phyloP scores from a whole-genome alignment of 2,113 vertebrate genomes.

The Scomber colias region DNA sequence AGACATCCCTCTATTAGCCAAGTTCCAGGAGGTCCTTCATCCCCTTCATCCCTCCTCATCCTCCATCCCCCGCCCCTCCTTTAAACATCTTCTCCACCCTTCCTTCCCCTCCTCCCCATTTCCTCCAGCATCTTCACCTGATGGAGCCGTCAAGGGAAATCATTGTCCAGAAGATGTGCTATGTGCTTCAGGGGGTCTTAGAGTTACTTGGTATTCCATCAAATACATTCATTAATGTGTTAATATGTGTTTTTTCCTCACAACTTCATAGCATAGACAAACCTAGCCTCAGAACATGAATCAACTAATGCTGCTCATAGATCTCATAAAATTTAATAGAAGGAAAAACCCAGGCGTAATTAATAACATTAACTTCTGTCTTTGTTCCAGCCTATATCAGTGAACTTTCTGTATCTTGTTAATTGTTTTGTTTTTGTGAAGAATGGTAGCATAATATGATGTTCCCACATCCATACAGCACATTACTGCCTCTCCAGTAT shows the following conservation, averaged over 20 bases:
- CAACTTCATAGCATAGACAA: neutral
- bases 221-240: too few species aligned
- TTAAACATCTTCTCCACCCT: neutral
- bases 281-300: neutral
- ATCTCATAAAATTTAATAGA: neutral
- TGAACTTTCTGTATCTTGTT: too few species aligned
- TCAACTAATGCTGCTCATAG: neutral
- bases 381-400: neutral
- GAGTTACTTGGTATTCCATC: too few species aligned
- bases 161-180: conserved; percentile 52
- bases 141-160: conserved; percentile 73
- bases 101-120: neutral
- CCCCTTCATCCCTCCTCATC: conserved; percentile 21
- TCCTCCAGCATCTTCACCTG: conserved; percentile 53
- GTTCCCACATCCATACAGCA: too few species aligned
- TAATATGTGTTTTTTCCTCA: too few species aligned
- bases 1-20: conserved; percentile 55
- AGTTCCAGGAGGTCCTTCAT: conserved; percentile 60
- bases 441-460: too few species aligned
- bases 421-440: too few species aligned
- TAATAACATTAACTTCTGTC: neutral
- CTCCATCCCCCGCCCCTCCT: neutral
- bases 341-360: neutral
- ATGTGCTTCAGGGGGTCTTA: conserved; percentile 14
- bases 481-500: too few species aligned